These are phyloP conservation scores for Lycaena phlaeas DNA, from an alignment of 2,888 invertebrate genomes.

Conservation along the genomic window DNA sequence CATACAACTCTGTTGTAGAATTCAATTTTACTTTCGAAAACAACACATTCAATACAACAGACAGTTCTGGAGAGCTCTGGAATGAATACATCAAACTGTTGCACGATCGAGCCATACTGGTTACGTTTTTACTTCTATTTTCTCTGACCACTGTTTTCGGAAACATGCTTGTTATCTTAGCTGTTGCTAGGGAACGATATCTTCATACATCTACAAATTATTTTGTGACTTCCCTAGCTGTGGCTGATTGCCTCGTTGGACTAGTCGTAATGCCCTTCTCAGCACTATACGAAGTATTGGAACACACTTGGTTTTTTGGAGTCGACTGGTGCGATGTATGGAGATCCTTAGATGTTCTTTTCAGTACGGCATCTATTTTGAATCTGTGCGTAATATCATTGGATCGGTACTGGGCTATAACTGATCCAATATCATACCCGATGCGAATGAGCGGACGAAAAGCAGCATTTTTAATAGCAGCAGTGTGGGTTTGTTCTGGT, in stretches of 20 bases:
- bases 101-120: slow-evolving; percentile 81
- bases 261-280: slow-evolving; percentile 98
- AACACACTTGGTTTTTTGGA: slow-evolving; percentile 95
- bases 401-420: slow-evolving; percentile 98
- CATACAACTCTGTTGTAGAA: slow-evolving; percentile 41
- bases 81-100: slow-evolving; percentile 60
- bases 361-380: slow-evolving; percentile 97
- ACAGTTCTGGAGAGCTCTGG: slow-evolving; percentile 46
- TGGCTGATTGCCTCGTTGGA: slow-evolving; percentile 96
- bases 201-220: slow-evolving; percentile 98
- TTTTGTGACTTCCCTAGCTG: slow-evolving; percentile 96
- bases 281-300: slow-evolving; percentile 89
- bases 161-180: slow-evolving; percentile 93
- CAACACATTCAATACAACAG: slow-evolving; percentile 37
- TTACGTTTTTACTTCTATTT: slow-evolving; percentile 87
- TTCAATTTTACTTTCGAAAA: slow-evolving; percentile 51
- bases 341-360: slow-evolving; percentile 96
- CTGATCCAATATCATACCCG: slow-evolving; percentile 98
- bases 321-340: slow-evolving; percentile 98
- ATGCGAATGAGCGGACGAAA: slow-evolving; percentile 92
- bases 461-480: slow-evolving; percentile 89
- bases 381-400: slow-evolving; percentile 97
- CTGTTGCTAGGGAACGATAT: slow-evolving; percentile 93
- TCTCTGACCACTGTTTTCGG: slow-evolving; percentile 95
- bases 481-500: slow-evolving; percentile 97